Evolutionary conservation across 2,797 vertebrate genomes (phyloP), one percentile per base, ranked within the genome.

Genomic region (Falco biarmicus): DNA sequence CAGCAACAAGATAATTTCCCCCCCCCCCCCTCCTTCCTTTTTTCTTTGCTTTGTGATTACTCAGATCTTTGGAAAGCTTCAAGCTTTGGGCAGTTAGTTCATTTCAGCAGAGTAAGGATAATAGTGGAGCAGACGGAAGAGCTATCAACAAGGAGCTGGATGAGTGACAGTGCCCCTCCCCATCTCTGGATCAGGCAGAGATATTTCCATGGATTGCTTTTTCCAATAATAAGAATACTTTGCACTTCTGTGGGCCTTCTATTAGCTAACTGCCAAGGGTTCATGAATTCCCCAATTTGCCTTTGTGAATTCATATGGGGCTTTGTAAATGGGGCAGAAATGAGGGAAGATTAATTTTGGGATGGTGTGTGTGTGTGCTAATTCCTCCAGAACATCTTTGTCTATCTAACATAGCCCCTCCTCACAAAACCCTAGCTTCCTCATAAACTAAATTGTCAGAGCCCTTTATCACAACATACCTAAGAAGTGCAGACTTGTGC

Each of bases 21-120:
- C n/a, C 57, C n/a, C n/a, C 57, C 0, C 0, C 5, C 8, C 5
- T 54, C 8, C 14, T 78, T 65, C 2, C 3, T 50, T 68, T 73
- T n/a, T 57, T 13, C 4, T 57, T 87, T 84, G 29, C 16, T 50
- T 77, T 75, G 15, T 71, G 5, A 6, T 81, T 91, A 43, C 26
- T 87, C 83, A 45, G 29, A 47, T n/a, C 37, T 64, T 57, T 61
- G 39, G 48, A 75, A 84, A 48, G 6, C 13, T 74, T 65, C 54
- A 80, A 45, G 22, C 15, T 87, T 84, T 59, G 76, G 45, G 51
- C 28, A 84, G 53, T 51, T 82, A 63, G 69, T 71, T 91, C 7
- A 41, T 53, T 92, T 80, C 41, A 63, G 28, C 41, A 74, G 56
- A 50, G 32, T 75, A 56, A 80, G 0, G 2, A 26, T 48, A 61